These are phyloP conservation scores for Petrolisthes manimaculis DNA, from an alignment of 2,888 invertebrate species.

Conservation along the genomic window DNA sequence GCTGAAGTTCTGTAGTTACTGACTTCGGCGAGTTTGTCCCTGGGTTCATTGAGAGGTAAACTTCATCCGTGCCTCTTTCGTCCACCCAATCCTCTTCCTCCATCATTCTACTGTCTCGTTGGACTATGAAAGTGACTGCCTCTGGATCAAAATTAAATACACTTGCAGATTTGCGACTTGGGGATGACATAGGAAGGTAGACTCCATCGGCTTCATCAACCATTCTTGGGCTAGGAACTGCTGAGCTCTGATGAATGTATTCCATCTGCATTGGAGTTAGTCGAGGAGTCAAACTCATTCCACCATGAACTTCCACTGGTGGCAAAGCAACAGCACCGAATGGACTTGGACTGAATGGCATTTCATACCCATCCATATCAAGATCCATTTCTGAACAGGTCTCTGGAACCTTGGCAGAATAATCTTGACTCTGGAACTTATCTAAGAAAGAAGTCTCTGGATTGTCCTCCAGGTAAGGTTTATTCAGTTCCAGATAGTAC, in stretches of 20 bases:
- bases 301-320: neutral
- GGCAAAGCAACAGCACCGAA: neutral
- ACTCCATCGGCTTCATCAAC: neutral
- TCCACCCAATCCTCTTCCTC: neutral
- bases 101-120: neutral
- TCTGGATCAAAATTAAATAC: slow-evolving; percentile 41
- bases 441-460: neutral
- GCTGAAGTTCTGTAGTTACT: neutral
- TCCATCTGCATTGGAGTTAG: slow-evolving; percentile 12
- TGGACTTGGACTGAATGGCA: slow-evolving; percentile 35
- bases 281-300: neutral
- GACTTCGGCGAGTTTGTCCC: neutral
- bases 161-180: neutral
- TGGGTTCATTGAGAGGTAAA: slow-evolving; percentile 32
- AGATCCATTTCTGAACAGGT: neutral
- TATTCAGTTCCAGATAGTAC: neutral
- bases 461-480: neutral
- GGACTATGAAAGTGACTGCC: slow-evolving; percentile 6
- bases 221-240: neutral
- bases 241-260: neutral
- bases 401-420: neutral
- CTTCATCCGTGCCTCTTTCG: neutral
- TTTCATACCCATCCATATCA: slow-evolving; percentile 31
- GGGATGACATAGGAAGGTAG: slow-evolving; percentile 41
- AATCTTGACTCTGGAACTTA: neutral